phyloP scores from a whole-genome alignment of 2,888 invertebrate genomes.

The Heliconius ismenius region DNA sequence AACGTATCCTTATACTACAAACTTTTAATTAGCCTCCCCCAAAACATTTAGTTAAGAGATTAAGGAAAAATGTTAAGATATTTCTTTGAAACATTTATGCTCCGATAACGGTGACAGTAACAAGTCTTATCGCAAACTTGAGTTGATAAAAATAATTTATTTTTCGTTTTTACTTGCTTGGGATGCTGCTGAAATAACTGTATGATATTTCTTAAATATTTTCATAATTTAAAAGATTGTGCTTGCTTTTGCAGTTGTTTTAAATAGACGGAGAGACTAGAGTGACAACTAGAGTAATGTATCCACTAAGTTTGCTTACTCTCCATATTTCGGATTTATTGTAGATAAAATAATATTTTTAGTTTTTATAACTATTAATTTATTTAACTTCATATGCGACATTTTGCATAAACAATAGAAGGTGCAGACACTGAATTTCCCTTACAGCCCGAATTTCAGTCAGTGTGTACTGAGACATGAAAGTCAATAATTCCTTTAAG shows the following conservation, averaged over 20 bases:
- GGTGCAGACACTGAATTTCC: no score
- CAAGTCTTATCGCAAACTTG: conserved; percentile 22
- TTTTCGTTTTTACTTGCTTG: conserved; percentile 5
- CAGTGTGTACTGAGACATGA: no score
- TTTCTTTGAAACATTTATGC: conserved; percentile 30
- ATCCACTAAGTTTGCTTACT: background rate
- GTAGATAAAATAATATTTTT: no score
- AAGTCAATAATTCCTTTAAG: no score
- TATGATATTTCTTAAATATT: background rate
- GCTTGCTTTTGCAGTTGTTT: background rate
- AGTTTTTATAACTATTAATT: no score
- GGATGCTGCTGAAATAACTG: background rate
- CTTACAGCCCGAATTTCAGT: no score
- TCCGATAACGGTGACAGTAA: conserved; percentile 26
- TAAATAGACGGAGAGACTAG: fast-evolving
- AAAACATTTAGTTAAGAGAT: conserved; percentile 27
- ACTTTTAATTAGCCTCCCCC: conserved; percentile 37
- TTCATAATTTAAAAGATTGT: background rate
- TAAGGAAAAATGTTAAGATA: conserved; percentile 32
- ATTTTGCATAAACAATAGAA: no score
- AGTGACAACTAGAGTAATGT: no score
- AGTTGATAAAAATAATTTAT: conserved; percentile 32
- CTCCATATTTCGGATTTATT: no score
- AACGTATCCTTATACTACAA: conserved; percentile 25
- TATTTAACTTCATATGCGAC: no score